phyloP scores from a whole-genome alignment of 1,140 invertebrate genomes.

The Drosophila takahashii region DNA sequence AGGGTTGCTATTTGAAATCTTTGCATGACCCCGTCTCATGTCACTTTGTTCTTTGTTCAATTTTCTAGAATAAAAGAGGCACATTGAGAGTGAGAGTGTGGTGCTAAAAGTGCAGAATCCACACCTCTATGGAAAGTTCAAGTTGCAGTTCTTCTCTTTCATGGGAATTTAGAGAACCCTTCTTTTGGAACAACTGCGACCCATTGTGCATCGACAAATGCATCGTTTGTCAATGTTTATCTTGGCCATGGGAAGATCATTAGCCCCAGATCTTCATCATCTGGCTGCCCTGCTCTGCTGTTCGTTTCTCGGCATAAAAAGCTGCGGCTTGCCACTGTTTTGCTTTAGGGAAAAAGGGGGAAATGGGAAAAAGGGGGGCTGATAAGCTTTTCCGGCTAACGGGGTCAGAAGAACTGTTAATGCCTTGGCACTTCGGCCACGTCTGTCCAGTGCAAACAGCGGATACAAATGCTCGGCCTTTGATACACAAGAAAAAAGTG shows the following conservation, averaged over 20 bases:
- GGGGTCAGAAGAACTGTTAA: slow-evolving; percentile 38
- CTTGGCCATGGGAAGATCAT: slow-evolving; percentile 37
- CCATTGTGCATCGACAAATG: slow-evolving; percentile 36
- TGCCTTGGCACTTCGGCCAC: slow-evolving; percentile 6
- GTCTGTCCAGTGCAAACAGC: slow-evolving; percentile 16
- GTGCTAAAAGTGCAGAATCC: too few species aligned
- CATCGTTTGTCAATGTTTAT: slow-evolving; percentile 37
- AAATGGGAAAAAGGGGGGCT: background rate
- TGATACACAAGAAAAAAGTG: background rate
- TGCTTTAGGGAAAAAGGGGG: background rate
- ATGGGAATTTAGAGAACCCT: background rate
- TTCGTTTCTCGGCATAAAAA: slow-evolving; percentile 14
- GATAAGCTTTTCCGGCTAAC: slow-evolving; percentile 50
- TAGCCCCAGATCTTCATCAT: slow-evolving; percentile 21
- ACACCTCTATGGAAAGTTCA: background rate
- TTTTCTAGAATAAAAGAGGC: background rate
- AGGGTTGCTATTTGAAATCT: background rate
- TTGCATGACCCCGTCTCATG: background rate
- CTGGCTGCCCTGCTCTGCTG: background rate
- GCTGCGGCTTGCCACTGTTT: slow-evolving; percentile 15
- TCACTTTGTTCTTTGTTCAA: background rate
- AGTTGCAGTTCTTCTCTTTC: slow-evolving; percentile 1
- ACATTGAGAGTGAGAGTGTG: too few species aligned
- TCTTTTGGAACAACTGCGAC: slow-evolving; percentile 8
- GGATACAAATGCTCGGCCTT: slow-evolving; percentile 3